Base-by-base conservation (phyloP, 2,888 invertebrate species). In the Drosophila putrida region DNA sequence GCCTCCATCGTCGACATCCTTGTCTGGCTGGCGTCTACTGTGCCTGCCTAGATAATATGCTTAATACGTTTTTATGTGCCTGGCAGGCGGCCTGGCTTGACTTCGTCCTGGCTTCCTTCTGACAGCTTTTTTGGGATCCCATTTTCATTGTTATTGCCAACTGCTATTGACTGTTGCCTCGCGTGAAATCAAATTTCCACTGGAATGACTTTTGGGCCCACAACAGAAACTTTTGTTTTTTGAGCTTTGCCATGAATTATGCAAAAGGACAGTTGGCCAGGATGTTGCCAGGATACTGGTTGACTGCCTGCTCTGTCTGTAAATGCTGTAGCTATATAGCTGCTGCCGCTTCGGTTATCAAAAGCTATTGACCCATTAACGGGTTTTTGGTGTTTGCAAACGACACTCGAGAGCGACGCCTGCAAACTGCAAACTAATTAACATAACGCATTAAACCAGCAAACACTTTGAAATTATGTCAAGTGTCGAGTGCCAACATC, bases 171-270 rank as follows among this genome's bases (percentile, higher is more conserved):
- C 85, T 77, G 70, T 66, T 55, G 83, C 59, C 58, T 72, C 84
- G 89, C 82, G 85, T 81, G 80, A 85, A 85, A 89, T 85, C 88
- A 85, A 87, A 85, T 89, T 85, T 85, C 89, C 85, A 85, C 82
- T 71, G 74, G 70, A 82, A 84, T 89, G 85, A 84, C 82, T 89
- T 89, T 89, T 63, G 61, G 75, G 65, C 62, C 27, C 35, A 47
- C 61, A 72, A 55, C 74, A 76, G 64, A 74, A 73, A 77, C 51
- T 69, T 77, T 72, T 66, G 80, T 65, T 63, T 58, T 39, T 64
- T 50, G 39, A 11, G 54, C 38, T 11, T 9, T 55, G 65, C 58
- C 75, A 84, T 84, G 87, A 88, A 84, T 84, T 88, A 88, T 84
- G 83, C 89, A 84, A 80, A 88, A 88, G 84, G 75, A 69, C 81